phyloP scores from a whole-genome alignment of 2,113 vertebrate species.

The Natator depressus region DNA sequence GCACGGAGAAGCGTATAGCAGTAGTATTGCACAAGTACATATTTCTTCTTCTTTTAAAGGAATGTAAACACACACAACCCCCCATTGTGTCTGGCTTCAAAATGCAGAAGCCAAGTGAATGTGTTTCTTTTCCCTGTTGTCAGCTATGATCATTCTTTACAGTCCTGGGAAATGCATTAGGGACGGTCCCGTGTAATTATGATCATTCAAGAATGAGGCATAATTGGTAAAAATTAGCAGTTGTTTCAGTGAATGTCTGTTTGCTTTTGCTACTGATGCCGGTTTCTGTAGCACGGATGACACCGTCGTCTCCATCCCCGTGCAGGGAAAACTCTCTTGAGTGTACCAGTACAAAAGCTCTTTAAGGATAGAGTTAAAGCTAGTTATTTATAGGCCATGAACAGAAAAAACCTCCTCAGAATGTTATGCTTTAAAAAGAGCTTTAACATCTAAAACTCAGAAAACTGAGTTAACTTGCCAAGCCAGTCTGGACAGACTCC shows the following conservation, averaged over 20 bases:
- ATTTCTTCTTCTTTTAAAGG: neutral
- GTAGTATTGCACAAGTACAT: fast-evolving
- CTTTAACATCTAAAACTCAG: too few species aligned
- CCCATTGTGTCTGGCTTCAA: fast-evolving
- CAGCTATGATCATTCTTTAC: neutral
- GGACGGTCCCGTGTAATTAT: neutral
- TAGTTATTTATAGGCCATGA: neutral
- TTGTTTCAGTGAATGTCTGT: neutral
- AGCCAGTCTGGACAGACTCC: neutral
- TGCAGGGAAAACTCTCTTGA: neutral
- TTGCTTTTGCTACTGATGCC: neutral
- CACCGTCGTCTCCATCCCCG: neutral
- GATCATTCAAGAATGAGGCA: slow-evolving; percentile 25
- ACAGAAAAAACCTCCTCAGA: neutral
- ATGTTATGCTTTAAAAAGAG: neutral
- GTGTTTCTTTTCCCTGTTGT: neutral
- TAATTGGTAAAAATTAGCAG: slow-evolving; percentile 33
- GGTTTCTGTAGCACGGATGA: fast-evolving
- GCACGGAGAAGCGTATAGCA: fast-evolving
- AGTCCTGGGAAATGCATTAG: neutral
- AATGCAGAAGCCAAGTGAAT: fast-evolving
- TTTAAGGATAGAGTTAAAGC: neutral
- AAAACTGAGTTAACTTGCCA: neutral
- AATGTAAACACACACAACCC: neutral
- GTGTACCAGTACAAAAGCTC: neutral